Conservation (phyloP, 2,888 invertebrate species). For the Cryptophagus acutangulus region DNA sequence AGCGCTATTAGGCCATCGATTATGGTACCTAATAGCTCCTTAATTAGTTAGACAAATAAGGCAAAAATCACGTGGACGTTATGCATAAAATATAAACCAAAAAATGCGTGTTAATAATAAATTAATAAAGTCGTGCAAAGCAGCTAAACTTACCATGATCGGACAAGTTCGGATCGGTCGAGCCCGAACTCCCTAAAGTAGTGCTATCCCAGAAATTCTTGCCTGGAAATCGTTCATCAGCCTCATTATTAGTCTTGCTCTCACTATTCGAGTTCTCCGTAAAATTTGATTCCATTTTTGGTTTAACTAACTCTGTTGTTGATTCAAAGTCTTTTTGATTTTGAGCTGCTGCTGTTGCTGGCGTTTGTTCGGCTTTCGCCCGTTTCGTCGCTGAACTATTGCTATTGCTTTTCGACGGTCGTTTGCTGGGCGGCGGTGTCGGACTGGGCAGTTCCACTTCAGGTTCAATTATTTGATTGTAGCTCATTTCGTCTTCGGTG, state of each 20-base stretch:
- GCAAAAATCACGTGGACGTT: no score
- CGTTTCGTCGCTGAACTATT: conserved; percentile 32
- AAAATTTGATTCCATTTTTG: conserved; percentile 23
- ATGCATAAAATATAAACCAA: background rate
- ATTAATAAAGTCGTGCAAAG: no score
- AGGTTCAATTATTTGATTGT: conserved; percentile 38
- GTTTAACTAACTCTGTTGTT: conserved; percentile 18
- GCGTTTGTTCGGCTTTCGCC: conserved; percentile 28
- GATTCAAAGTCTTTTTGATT: conserved; percentile 17
- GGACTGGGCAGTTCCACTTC: conserved; percentile 33
- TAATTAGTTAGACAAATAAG: no score
- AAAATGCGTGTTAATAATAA: background rate
- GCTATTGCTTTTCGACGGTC: conserved; percentile 23
- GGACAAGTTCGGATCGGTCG: conserved; percentile 23
- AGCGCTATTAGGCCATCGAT: no score
- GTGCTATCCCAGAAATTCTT: conserved; percentile 30
- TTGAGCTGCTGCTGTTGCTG: no score
- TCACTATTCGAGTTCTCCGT: conserved; percentile 27
- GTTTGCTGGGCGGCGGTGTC: conserved; percentile 14
- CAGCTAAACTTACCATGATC: conserved; percentile 29
- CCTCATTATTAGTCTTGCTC: conserved; percentile 21
- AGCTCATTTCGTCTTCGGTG: conserved; percentile 37
- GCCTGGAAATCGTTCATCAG: conserved; percentile 24
- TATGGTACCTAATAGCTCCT: no score
- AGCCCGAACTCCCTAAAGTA: conserved; percentile 17